Evolutionary conservation across 30 jellyfish, hydroid and myxozoan genomes (phyloP), one percentile per base, ranked within the genome.

Genomic region (Chrysaora quinquecirrha): DNA sequence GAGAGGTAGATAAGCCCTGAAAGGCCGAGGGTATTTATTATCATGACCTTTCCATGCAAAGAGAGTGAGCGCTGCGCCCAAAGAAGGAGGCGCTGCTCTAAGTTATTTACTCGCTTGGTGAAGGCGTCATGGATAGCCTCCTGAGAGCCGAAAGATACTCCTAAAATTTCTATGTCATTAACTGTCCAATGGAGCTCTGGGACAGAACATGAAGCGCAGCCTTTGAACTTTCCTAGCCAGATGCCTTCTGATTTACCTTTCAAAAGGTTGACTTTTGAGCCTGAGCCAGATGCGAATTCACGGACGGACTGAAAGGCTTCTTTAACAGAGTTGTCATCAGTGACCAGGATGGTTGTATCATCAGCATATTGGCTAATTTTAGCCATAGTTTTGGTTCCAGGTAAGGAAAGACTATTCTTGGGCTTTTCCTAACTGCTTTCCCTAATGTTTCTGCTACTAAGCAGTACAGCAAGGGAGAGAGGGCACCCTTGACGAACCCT

Each of bases 401-500:
- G 83, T 71, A 6, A 4, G 18, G 21, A 1, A 4, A 27, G 11
- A 12, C 34, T 18, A 47, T 73, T 25, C 30, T 43, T 73, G n/a
- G 32, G 35, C 34, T 43, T 2, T 7, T 24, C 3, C 77, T 6
- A 43, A 43, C 38, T 4, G 80, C 84, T 3, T 22, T 12, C 6
- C 74, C 84, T 23, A 71, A 21, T 6, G 54, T 23, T 19, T 20
- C 78, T 43, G 84, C 14, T 24, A 32, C 81, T 12, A 48, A 24
- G 7, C 81, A 38, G 20, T 74, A 74, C 19, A 74, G 86, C 48
- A 74, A 31, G 48, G 67, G 82, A 74, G 48, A 50, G 78, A 12
- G 86, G 82, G 86, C 80, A 49, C 1, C 86, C 86, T 25, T 74
- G 86, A 4, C 86, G 16, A 10, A 43, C 86, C 16, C 86, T 84